These are phyloP conservation scores for Cephus pulcher DNA, from an alignment of 2,888 invertebrate species.

Conservation along the genomic window DNA sequence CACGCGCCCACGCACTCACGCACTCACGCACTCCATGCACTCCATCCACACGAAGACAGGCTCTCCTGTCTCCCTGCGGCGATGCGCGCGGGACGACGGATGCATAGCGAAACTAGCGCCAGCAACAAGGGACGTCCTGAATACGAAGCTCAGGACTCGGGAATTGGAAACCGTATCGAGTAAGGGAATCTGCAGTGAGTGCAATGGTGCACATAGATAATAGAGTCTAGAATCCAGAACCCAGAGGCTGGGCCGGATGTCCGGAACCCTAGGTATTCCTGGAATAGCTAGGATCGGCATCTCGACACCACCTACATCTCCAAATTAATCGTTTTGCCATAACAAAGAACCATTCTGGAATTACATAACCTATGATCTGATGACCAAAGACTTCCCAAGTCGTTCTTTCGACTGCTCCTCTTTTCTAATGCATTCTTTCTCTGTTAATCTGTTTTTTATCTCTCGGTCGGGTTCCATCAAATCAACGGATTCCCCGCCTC, in stretches of 20 bases:
- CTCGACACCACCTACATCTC: too few relatives aligned
- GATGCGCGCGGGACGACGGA: neutral
- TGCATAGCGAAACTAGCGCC: slow-evolving; percentile 7
- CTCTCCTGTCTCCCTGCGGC: too few relatives aligned
- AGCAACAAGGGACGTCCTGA: slow-evolving; percentile 17
- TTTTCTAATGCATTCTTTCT: neutral
- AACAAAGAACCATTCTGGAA: too few relatives aligned
- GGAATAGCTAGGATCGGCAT: neutral
- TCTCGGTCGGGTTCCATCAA: neutral
- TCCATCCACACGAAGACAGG: neutral
- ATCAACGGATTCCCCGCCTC: neutral
- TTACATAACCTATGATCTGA: too few relatives aligned
- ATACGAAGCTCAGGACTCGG: slow-evolving; percentile 27
- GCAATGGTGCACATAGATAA: too few relatives aligned
- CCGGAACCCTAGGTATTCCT: too few relatives aligned
- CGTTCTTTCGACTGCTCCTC: too few relatives aligned
- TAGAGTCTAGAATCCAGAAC: too few relatives aligned
- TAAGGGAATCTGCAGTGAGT: slow-evolving; percentile 22
- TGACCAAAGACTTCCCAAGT: neutral
- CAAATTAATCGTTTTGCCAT: too few relatives aligned
- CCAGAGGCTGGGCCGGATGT: too few relatives aligned
- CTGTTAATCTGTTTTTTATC: neutral
- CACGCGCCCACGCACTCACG: neutral
- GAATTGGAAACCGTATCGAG: slow-evolving; percentile 37
- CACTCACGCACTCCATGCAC: too few relatives aligned